Conservation (phyloP, 2,797 vertebrate species). For the Alcedo atthis region DNA sequence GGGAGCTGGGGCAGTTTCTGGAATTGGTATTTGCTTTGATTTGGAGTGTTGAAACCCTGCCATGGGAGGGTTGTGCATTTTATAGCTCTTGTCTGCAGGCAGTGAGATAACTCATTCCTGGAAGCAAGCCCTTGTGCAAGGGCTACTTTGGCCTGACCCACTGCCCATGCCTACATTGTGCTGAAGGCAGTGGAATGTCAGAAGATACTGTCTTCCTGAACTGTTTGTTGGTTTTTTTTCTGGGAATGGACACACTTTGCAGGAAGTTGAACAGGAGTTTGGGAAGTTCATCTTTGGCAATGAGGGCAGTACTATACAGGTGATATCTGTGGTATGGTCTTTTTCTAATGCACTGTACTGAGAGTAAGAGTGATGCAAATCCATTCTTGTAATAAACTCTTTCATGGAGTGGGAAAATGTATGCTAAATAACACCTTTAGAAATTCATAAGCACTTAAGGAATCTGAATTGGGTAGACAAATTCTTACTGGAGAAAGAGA, state of each 20-base stretch:
- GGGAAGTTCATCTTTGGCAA: neutral
- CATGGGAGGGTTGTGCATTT: neutral
- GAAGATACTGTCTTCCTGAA: neutral
- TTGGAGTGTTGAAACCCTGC: neutral
- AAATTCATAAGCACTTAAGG: neutral
- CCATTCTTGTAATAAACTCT: accelerated
- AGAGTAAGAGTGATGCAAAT: neutral
- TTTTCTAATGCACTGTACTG: neutral
- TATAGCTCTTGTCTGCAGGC: neutral
- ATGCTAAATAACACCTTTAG: neutral
- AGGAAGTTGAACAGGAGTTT: neutral
- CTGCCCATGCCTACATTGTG: accelerated
- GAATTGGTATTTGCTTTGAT: neutral
- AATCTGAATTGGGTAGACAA: neutral
- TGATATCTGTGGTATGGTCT: neutral
- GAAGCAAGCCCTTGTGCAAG: slow-evolving; percentile 16
- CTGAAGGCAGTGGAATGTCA: neutral
- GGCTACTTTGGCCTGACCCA: neutral
- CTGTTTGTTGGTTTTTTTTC: neutral
- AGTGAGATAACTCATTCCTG: neutral
- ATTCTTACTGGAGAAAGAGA: neutral
- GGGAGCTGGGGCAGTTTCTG: neutral
- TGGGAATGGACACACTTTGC: neutral
- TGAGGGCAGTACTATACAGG: neutral
- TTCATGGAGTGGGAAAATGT: neutral